Evolutionary conservation across 2,888 invertebrate genomes (phyloP), one percentile per base, ranked within the genome.

Genomic region (Polietes domitor): DNA sequence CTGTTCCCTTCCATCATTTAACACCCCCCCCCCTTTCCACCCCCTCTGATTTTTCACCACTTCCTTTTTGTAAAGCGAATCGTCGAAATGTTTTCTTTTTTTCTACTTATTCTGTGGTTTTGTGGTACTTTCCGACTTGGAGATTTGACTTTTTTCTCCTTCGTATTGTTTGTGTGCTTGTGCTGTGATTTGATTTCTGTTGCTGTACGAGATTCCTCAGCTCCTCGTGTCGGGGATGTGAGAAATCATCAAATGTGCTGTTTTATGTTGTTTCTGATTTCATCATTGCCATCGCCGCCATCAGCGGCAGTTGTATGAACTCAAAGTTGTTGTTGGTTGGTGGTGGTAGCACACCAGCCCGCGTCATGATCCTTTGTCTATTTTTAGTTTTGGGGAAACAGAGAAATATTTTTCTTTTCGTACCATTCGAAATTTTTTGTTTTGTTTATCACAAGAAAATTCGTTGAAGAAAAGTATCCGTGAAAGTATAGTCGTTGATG

Each of bases 331-430:
- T 50, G n/a, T 50, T n/a, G n/a, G 58, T 15, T 55, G 9, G 24
- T 24, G 24, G 7, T 24, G 12, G 24, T 10, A 37, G 58, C 15
- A 58, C 26, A 61, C 61, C 26, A 28, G 19, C 24, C 10, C 15
- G 26, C 21, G 17, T 17, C 32, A 63, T 32, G 63, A 80, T 83
- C 83, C 80, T 83, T 83, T 80, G 78, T 71, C 80, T 83, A 83
- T 78, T 83, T 83, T 83, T 75, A 83, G 77, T 24, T 68, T 65
- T 43, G 68, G 68, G 68, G 68, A 65, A 65, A 41, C 65, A 32
- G 37, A 63, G 17, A 63, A 37, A 37, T 37, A 37, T 41, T 43
- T 41, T 32, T 37, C 21, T 15, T 61, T 65, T 19, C 28, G 17
- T 4, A 61, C 1, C 65, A 65, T 53, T 26, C 21, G 68, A 68